Conservation (phyloP, 2,113 vertebrate genomes). For the Microtus oregoni region DNA sequence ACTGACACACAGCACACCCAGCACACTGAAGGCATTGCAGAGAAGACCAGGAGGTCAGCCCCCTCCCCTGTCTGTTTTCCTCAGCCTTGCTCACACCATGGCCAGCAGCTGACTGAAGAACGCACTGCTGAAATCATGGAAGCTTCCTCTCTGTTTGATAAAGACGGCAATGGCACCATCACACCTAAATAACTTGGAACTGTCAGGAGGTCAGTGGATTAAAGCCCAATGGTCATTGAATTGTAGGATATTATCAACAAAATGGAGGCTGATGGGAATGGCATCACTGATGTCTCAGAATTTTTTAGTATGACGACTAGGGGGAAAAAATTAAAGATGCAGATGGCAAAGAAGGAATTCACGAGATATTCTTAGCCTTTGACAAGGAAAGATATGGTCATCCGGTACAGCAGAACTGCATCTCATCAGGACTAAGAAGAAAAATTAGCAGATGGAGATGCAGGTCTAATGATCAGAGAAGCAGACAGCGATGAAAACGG, state of each 20-base stretch:
- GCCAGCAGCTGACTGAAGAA: background rate
- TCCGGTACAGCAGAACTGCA: background rate
- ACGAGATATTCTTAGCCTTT: background rate
- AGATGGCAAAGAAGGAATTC: background rate
- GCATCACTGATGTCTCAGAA: background rate
- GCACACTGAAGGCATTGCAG: background rate
- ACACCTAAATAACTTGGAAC: background rate
- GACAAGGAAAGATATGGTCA: background rate
- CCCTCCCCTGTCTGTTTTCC: background rate
- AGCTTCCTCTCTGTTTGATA: background rate
- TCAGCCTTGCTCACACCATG: background rate
- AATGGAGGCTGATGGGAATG: background rate
- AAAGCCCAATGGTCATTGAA: background rate
- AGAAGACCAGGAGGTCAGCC: too few species aligned
- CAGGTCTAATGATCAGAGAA: background rate
- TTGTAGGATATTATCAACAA: background rate
- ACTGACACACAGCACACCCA: too few species aligned
- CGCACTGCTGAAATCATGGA: background rate
- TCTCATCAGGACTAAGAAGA: background rate
- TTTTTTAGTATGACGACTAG: too few species aligned
- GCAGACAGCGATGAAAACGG: background rate
- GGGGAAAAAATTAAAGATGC: background rate
- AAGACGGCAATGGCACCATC: background rate
- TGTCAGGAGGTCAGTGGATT: background rate
- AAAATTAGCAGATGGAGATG: background rate